Conservation (phyloP, 2,888 invertebrate species). For the Cartodere bifasciata region DNA sequence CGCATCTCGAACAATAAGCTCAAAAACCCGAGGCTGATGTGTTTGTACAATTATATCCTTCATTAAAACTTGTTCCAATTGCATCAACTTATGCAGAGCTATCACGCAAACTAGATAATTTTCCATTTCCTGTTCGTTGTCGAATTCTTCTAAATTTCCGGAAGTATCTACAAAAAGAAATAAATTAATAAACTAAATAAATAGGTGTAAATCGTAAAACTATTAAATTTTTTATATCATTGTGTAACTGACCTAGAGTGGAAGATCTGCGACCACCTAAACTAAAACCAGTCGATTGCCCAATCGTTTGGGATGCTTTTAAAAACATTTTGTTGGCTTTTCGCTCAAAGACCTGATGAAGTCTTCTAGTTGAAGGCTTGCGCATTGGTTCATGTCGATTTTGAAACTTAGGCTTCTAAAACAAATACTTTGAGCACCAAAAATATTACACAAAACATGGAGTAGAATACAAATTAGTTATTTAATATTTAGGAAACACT, state of each 20-base stretch:
- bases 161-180: slow-evolving; percentile 23
- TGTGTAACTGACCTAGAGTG: slow-evolving; percentile 25
- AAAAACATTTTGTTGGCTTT: slow-evolving; percentile 74
- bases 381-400: slow-evolving; percentile 65
- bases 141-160: slow-evolving; percentile 41
- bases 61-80: slow-evolving; percentile 74
- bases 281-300: slow-evolving; percentile 68
- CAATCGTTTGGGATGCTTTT: slow-evolving; percentile 71
- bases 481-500: slow-evolving; percentile 2
- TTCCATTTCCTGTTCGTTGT: slow-evolving; percentile 72
- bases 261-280: slow-evolving; percentile 52
- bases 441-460: not conserved
- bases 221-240: no score
- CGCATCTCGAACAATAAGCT: slow-evolving; percentile 70
- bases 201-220: no score
- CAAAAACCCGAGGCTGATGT: slow-evolving; percentile 72
- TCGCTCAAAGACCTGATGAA: slow-evolving; percentile 72
- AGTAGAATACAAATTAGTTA: slow-evolving; percentile 1
- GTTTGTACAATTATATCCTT: slow-evolving; percentile 72
- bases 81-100: slow-evolving; percentile 72
- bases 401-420: slow-evolving; percentile 54
- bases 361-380: slow-evolving; percentile 65
- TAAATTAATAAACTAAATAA: not conserved
- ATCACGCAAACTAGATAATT: slow-evolving; percentile 72
- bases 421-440: slow-evolving; percentile 17